A percentile compares a stretch with the other conserved stretches of the same genome.
phyloP scores from a whole-genome alignment of 2,888 invertebrate genomes.

The Epinotia ramella region DNA sequence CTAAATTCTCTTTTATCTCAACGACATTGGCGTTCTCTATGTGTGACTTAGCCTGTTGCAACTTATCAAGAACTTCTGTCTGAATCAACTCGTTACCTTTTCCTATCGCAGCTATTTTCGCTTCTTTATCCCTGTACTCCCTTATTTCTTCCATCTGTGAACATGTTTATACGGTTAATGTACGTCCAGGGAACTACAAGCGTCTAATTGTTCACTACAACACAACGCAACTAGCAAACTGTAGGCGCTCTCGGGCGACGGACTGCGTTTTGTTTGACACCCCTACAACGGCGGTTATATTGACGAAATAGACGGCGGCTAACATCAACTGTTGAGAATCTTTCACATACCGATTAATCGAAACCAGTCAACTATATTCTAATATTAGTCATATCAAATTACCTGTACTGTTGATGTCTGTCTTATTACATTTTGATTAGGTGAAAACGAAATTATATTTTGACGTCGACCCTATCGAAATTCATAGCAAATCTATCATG shows the following conservation, averaged over 20 bases:
- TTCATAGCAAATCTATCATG: not conserved
- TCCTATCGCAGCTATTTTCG: conserved; percentile 67
- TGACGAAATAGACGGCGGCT: conserved; percentile 15
- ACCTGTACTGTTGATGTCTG: not conserved
- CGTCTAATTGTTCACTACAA: conserved; percentile 6
- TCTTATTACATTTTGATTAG: not conserved
- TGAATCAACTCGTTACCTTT: conserved; percentile 69
- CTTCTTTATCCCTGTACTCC: conserved; percentile 69
- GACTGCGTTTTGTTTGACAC: not conserved
- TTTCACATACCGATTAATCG: not conserved
- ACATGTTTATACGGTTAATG: conserved; percentile 43
- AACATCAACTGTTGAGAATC: not conserved
- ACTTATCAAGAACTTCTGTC: conserved; percentile 63
- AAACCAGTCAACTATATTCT: not conserved
- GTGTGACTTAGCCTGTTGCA: conserved; percentile 60
- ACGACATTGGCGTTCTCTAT: conserved; percentile 55
- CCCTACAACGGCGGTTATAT: not conserved
- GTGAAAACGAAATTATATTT: not conserved
- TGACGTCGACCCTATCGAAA: not conserved
- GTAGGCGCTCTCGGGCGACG: not conserved
- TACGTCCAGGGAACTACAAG: not conserved
- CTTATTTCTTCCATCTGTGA: conserved; percentile 69
- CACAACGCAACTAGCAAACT: conserved; percentile 15
- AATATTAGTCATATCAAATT: not conserved
- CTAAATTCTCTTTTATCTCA: conserved; percentile 16